Evolutionary conservation across 2,888 invertebrate genomes (phyloP), one percentile per base, ranked within the genome.

Genomic region (Gerris lacustris): DNA sequence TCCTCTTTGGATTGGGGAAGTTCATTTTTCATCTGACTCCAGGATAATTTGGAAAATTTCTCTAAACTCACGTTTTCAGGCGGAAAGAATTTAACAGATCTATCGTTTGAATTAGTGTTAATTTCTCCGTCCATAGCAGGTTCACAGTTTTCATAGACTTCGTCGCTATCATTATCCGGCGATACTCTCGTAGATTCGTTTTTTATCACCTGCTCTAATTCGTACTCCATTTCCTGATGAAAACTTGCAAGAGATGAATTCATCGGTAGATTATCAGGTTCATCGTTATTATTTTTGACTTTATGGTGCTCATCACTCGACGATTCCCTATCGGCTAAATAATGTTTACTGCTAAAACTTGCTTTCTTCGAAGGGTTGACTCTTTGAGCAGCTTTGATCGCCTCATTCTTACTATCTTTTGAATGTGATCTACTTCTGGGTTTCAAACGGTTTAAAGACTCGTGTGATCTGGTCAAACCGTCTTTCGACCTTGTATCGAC

Each of bases 21-120:
- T n/a, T 67, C 45, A 44, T 67, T 44, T 64, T 70, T 31, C n/a
- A 72, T 62, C n/a, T 70, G 69, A 70, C 63, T 55, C 72, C 72
- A 72, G 17, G 72, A 72, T 6, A 72, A 63, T 9, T 66, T 66
- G 17, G 18, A 17, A 31, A 15, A 66, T 9, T 72, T 67, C 18
- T 67, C 17, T 11, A 70, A 44, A 43, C 55, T 18, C 18, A 63
- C 63, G 17, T 55, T 55, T 9, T 55, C 55, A 11, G 9, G 55
- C 9, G 9, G 9, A 55, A 15, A 11, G 55, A 55, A 9, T 55
- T 55, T 55, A 31, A 31, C 31, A 31, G 31, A 31, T 31, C 31
- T 31, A 4, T 31, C 31, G 31, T 31, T 31, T 31, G 31, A 31
- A 15, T 55, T 55, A 55, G 55, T 11, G 9, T 11, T 9, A 5